Evolutionary conservation across 2,797 vertebrate species (phyloP).

Genomic region (Sebastolobus altivelis): DNA sequence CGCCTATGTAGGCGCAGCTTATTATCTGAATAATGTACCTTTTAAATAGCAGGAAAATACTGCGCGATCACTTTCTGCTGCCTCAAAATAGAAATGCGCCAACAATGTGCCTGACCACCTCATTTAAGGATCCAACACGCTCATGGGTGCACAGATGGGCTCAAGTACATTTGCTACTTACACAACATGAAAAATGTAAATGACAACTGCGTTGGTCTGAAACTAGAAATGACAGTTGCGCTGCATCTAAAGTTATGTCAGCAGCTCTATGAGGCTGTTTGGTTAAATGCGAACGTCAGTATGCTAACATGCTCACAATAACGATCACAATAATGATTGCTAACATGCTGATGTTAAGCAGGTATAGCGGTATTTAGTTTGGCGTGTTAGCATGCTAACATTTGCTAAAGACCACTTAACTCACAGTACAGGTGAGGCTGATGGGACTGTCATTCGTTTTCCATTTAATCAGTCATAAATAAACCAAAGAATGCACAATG

Average conservation of each 20-base stretch:
- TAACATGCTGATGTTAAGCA: not conserved
- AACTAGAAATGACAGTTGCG: no score
- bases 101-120: no score
- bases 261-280: not conserved
- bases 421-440: not conserved
- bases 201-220: no score
- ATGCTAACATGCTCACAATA: not conserved
- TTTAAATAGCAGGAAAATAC: no score
- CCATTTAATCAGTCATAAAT: not conserved
- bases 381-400: not conserved
- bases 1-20: no score
- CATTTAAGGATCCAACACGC: no score
- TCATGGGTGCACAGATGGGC: no score
- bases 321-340: not conserved
- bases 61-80: no score
- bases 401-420: not conserved
- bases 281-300: not conserved
- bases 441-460: not conserved
- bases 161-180: no score
- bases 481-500: not conserved
- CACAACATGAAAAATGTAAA: no score
- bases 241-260: rapidly evolving
- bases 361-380: not conserved
- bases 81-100: no score
- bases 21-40: rapidly evolving